Conservation (phyloP, 2,113 vertebrate genomes). For the Oreochromis aureus region DNA sequence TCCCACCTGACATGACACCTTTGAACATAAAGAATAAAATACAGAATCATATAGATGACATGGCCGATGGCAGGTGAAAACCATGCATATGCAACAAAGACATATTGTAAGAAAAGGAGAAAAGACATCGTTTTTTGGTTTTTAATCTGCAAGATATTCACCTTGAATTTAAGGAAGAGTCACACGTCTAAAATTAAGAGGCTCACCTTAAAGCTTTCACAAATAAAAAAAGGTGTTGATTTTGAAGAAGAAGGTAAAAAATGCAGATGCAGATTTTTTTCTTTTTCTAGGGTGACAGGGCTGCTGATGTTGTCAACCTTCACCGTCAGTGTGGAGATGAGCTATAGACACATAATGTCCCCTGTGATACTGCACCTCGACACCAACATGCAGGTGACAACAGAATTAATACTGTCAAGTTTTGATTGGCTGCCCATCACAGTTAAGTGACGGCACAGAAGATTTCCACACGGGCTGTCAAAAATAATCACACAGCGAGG, state of each 20-base stretch:
- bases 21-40: neutral
- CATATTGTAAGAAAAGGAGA: neutral
- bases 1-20: constrained; percentile 48
- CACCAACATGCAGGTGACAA: neutral
- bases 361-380: neutral
- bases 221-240: neutral
- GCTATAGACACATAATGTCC: neutral
- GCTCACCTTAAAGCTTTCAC: neutral
- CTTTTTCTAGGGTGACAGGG: neutral
- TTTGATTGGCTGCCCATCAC: neutral
- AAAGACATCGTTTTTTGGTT: neutral
- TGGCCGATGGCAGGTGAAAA: neutral
- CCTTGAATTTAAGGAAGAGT: neutral
- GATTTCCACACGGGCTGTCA: neutral
- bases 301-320: neutral
- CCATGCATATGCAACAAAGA: neutral
- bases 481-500: neutral
- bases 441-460: neutral
- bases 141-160: neutral
- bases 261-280: neutral
- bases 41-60: constrained; percentile 23
- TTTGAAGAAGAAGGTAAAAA: neutral
- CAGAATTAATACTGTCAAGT: neutral
- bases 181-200: neutral
- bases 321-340: neutral